Evolutionary conservation across 2,113 vertebrate genomes (phyloP).

Genomic region (Silurus meridionalis): DNA sequence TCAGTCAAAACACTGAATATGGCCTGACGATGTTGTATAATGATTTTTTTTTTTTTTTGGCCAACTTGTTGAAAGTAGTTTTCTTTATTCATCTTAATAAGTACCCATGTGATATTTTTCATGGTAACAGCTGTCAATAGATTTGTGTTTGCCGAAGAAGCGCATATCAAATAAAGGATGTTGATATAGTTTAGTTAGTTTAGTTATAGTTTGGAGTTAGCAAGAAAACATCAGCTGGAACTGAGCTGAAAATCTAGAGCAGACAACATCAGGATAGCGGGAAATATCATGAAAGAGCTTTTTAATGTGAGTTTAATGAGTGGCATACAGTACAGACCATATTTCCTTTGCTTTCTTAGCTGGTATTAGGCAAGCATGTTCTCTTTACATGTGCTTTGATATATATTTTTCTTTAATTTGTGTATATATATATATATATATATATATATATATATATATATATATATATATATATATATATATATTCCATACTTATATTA

Average conservation of each 20-base stretch:
- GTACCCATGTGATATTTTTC: slow-evolving; percentile 26
- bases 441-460: too few species aligned
- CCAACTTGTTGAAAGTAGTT: background rate
- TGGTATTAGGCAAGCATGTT: background rate
- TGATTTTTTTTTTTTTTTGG: background rate
- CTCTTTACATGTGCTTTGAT: too few species aligned
- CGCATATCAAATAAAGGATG: background rate
- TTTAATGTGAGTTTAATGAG: background rate
- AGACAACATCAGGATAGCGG: background rate
- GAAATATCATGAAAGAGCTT: slow-evolving; percentile 8
- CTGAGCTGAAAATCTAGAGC: background rate
- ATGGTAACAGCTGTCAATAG: slow-evolving; percentile 13
- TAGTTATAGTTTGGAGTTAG: background rate
- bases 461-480: too few species aligned
- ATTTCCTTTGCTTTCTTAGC: background rate
- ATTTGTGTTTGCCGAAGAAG: slow-evolving; percentile 4
- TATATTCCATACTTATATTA: background rate
- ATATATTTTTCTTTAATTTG: background rate
- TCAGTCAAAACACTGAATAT: background rate
- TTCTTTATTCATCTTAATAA: slow-evolving; percentile 10
- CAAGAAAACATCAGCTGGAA: background rate
- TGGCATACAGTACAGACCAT: background rate
- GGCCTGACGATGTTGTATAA: background rate
- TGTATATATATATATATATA: too few species aligned
- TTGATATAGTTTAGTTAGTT: background rate